Evolutionary conservation across 2,888 invertebrate genomes (phyloP).

Genomic region (Drosophila macrothrix): DNA sequence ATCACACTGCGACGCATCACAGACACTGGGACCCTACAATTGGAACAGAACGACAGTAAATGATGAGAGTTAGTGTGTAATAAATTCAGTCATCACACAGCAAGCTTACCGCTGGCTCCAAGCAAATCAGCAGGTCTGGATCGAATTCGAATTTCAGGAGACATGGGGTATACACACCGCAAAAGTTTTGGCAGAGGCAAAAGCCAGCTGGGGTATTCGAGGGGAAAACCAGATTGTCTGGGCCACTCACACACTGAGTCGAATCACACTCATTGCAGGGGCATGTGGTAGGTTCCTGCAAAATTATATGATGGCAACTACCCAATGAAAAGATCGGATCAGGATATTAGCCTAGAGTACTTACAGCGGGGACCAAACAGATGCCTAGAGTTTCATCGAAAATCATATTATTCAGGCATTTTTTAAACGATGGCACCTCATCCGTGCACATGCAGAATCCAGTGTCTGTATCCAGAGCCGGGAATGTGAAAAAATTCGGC

Average conservation of each 20-base stretch:
- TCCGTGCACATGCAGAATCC: conserved; percentile 70
- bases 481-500: conserved; percentile 38
- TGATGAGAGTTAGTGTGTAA: not conserved
- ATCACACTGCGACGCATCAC: conserved; percentile 36
- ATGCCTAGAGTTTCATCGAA: conserved; percentile 25
- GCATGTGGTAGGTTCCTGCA: conserved; percentile 26
- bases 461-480: conserved; percentile 42
- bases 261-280: conserved; percentile 44
- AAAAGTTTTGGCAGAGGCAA: conserved; percentile 64
- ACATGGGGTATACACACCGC: conserved; percentile 51
- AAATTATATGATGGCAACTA: not conserved
- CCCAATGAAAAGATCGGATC: not conserved
- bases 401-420: conserved; percentile 43
- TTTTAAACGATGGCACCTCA: conserved; percentile 34
- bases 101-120: conserved; percentile 18
- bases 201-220: conserved; percentile 51
- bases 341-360: not conserved
- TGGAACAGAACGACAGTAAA: not conserved
- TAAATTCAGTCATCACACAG: not conserved
- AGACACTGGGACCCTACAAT: conserved; percentile 31
- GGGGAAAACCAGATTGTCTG: conserved; percentile 26
- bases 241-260: conserved; percentile 6
- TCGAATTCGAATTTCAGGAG: conserved; percentile 45
- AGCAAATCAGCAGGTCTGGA: not conserved
- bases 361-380: conserved; percentile 30